These are phyloP conservation scores for Euwallacea fornicatus DNA, from an alignment of 1,140 invertebrate species.

Conservation along the genomic window DNA sequence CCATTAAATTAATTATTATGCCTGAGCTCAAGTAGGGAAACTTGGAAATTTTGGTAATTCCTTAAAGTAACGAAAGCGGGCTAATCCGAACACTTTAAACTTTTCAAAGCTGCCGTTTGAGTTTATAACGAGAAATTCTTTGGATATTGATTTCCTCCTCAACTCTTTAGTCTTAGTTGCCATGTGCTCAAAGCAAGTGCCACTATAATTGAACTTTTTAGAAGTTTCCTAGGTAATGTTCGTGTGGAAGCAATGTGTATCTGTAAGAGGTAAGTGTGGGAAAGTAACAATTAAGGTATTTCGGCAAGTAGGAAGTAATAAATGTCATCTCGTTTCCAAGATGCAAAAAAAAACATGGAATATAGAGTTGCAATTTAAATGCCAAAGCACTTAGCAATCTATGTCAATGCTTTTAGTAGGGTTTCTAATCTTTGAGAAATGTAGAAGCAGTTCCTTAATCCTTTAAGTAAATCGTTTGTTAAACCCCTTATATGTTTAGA, in stretches of 20 bases:
- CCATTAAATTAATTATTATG: no score
- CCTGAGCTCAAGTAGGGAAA: neutral
- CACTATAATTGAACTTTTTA: neutral
- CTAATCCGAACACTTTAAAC: neutral
- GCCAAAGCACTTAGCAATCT: no score
- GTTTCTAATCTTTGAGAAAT: no score
- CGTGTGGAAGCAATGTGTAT: conserved; percentile 51
- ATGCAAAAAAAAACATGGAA: no score
- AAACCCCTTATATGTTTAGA: no score
- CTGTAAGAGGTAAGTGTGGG: conserved; percentile 46
- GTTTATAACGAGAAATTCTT: neutral
- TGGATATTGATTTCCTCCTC: neutral
- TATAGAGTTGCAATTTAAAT: no score
- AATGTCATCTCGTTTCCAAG: neutral
- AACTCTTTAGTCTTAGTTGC: neutral
- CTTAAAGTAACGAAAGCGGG: neutral
- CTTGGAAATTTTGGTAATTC: conserved; percentile 1
- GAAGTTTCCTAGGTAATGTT: conserved; percentile 39
- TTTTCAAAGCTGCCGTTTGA: neutral
- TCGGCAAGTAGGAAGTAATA: neutral
- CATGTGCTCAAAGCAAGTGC: neutral
- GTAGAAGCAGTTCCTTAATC: no score
- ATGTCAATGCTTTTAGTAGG: no score
- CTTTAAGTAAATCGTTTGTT: no score
- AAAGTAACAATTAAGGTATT: neutral